Conservation (phyloP, 2,113 vertebrate species). For the Oceanodroma tethys region DNA sequence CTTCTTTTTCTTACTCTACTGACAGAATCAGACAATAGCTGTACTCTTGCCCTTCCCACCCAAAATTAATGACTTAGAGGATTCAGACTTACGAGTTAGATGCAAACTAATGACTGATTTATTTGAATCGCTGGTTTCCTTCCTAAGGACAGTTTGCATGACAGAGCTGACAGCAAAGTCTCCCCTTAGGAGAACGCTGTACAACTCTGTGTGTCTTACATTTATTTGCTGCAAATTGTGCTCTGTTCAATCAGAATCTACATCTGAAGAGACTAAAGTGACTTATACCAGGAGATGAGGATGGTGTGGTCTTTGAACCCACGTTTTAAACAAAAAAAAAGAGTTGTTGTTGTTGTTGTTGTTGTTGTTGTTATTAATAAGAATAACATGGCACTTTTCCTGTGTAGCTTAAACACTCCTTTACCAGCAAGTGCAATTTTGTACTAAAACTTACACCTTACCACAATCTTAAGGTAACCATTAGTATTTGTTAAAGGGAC, state of each 20-base stretch:
- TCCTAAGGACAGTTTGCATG: background rate
- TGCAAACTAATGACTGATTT: background rate
- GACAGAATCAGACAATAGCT: background rate
- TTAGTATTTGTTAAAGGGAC: background rate
- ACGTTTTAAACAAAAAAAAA: background rate
- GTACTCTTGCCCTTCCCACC: background rate
- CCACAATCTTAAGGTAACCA: background rate
- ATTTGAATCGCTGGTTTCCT: background rate
- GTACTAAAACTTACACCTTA: background rate
- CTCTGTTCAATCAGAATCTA: background rate
- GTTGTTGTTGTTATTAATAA: background rate
- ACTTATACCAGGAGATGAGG: background rate
- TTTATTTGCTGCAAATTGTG: background rate
- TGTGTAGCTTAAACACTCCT: background rate
- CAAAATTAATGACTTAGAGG: background rate
- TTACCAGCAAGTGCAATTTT: background rate
- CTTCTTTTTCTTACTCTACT: background rate
- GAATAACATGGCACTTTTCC: background rate
- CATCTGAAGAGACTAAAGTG: background rate
- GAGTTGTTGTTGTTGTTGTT: background rate
- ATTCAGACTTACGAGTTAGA: background rate
- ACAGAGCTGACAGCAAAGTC: background rate
- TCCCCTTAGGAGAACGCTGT: background rate
- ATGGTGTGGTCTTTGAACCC: background rate
- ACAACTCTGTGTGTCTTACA: background rate